Evolutionary conservation across 2,113 vertebrate genomes (phyloP), one percentile per base, ranked within the genome.

Genomic region (Sinocyclocheilus anophthalmus): DNA sequence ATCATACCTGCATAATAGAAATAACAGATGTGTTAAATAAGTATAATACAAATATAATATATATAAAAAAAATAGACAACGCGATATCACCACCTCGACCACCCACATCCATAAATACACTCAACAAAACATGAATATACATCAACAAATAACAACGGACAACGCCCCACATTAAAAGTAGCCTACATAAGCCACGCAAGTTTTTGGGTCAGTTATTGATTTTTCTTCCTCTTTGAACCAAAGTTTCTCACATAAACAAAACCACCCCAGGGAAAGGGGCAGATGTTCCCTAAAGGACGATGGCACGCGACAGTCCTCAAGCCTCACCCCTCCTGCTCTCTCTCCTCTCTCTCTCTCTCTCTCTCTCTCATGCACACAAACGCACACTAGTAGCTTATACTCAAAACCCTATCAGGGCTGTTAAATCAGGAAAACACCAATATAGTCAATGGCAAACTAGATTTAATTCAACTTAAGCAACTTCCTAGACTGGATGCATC

Each of bases 271-370:
- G 90, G 90, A 83, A 89, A 92, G 91, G 91, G 93, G 94, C 95
- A 96, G 95, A 96, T 96, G 96, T 96, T 95, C 92, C 91, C 91
- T 84, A 87, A 88, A 92, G 93, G 90, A 91, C 86, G 88, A 91
- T 86, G 95, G 94, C 96, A 96, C 95, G 95, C 95, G 94, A 95
- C 94, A 91, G 91, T 90, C 92, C 93, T 93, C 90, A 92, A 48
- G 90, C 85, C 90, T 33, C 30, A 33, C 2, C 30, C 30, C 30
- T 33, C 30, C 30, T 33, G 2, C 30, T 2, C 30, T 30, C 30
- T 30, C 30, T 33, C 30, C 30, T 33, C 30, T 33, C 30, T 33
- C 30, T 33, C 30, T 33, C 30, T 33, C 30, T 33, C 30, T 33
- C 30, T 33, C 2, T 33, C 30, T 3, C 30, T 33, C 30, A 33